These are phyloP conservation scores for Zenarchopterus dispar DNA, from an alignment of 2,797 vertebrate genomes.

Conservation along the genomic window DNA sequence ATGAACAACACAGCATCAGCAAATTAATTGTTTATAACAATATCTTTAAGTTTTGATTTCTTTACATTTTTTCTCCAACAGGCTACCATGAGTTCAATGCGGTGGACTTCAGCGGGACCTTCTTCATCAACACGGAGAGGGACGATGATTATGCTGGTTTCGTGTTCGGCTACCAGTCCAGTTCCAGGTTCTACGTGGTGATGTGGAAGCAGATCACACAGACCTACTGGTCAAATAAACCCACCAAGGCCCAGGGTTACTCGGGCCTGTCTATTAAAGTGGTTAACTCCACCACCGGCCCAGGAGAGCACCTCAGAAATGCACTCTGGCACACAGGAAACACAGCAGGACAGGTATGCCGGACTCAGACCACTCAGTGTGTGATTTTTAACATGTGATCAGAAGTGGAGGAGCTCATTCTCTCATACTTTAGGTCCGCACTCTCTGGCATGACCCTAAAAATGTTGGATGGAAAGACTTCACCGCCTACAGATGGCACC, in stretches of 20 bases:
- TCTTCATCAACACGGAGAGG: constrained; percentile 98
- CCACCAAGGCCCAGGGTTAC: constrained; percentile 96
- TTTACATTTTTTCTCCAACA: constrained; percentile 48
- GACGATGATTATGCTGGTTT: constrained; percentile 98
- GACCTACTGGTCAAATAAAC: constrained; percentile 95
- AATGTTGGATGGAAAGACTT: constrained; percentile 98
- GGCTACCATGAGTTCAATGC: constrained; percentile 97
- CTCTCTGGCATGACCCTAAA: constrained; percentile 96
- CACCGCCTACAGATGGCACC: constrained; percentile 98
- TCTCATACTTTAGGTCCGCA: constrained; percentile 85
- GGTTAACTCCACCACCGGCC: constrained; percentile 96
- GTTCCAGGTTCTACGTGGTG: constrained; percentile 97
- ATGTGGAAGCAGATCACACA: constrained; percentile 99
- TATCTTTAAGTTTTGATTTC: neutral
- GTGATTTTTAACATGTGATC: neutral
- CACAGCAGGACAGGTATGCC: constrained; percentile 90
- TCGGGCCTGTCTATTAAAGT: constrained; percentile 97
- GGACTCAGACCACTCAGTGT: neutral
- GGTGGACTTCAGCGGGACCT: constrained; percentile 98
- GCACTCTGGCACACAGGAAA: constrained; percentile 98
- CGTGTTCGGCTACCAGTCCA: constrained; percentile 98
- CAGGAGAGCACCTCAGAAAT: constrained; percentile 96
- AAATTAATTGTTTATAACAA: too few species aligned
- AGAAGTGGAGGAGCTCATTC: neutral
- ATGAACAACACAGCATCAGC: too few species aligned